These are phyloP conservation scores for Holocentrus rufus DNA, from an alignment of 2,797 vertebrate genomes.

Conservation along the genomic window DNA sequence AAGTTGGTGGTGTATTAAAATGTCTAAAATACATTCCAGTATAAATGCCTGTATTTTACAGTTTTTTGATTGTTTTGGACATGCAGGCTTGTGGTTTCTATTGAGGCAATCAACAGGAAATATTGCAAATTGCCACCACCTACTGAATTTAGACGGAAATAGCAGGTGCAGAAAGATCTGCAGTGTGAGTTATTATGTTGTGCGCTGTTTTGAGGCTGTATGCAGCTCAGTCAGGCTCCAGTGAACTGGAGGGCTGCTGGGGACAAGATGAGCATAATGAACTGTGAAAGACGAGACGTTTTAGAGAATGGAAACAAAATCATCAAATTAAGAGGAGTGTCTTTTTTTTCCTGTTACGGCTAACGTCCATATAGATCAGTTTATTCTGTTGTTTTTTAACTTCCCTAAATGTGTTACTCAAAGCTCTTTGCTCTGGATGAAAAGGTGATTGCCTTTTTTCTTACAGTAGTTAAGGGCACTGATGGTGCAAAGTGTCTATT, in stretches of 20 bases:
- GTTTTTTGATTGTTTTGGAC: slow-evolving; percentile 11
- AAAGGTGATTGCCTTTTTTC: neutral
- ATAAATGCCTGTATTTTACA: neutral
- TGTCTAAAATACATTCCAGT: neutral
- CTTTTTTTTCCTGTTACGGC: neutral
- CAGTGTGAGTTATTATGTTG: slow-evolving; percentile 4
- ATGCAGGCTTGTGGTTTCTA: neutral
- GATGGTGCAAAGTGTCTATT: neutral
- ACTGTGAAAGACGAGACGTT: slow-evolving; percentile 3
- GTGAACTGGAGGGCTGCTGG: slow-evolving; percentile 58
- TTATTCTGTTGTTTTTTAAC: slow-evolving; percentile 6
- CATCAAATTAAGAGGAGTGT: no score
- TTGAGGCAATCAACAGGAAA: slow-evolving; percentile 7
- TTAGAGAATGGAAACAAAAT: neutral
- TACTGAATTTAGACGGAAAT: neutral
- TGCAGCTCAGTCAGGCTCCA: slow-evolving; percentile 25
- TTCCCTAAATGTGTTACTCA: no score
- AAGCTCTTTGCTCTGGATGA: slow-evolving; percentile 8
- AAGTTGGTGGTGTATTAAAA: neutral
- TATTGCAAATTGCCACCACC: neutral
- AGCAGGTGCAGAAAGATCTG: neutral
- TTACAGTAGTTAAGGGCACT: slow-evolving; percentile 7
- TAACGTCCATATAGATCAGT: slow-evolving; percentile 5
- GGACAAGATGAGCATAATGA: slow-evolving; percentile 21
- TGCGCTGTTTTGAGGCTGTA: slow-evolving; percentile 11